These are phyloP conservation scores for Xiphophorus couchianus DNA, from an alignment of 2,113 vertebrate genomes.

Conservation along the genomic window DNA sequence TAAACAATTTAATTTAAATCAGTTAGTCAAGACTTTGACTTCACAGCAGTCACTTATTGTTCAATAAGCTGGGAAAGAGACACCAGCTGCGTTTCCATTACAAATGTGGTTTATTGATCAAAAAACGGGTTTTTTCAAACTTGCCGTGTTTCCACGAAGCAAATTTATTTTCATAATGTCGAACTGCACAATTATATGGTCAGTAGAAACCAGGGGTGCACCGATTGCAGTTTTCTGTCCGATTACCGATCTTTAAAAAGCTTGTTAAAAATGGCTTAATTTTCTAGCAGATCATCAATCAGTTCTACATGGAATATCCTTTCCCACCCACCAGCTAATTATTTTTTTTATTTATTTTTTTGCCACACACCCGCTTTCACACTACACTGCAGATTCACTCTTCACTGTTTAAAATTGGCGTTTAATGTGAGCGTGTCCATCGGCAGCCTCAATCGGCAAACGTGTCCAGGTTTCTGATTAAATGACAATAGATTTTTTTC, in stretches of 20 bases:
- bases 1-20: not conserved
- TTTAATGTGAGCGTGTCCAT: conserved; percentile 42
- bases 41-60: not conserved
- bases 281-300: conserved; percentile 18
- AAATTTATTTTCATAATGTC: no score
- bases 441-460: conserved; percentile 19
- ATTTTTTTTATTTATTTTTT: conserved; percentile 1
- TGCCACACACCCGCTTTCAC: conserved; percentile 2
- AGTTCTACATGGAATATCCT: conserved; percentile 4
- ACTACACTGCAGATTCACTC: conserved; percentile 23
- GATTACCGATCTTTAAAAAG: no score
- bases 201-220: no score
- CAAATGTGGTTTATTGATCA: no score
- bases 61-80: no score
- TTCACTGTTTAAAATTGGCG: conserved; percentile 39
- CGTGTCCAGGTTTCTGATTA: conserved; percentile 26
- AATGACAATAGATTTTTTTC: conserved; percentile 52
- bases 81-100: no score
- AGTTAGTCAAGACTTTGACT: not conserved
- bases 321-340: not conserved
- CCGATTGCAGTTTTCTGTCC: no score
- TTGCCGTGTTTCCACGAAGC: no score
- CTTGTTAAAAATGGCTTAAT: conserved; percentile 9
- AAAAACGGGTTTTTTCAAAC: no score
- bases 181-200: no score